phyloP scores from a whole-genome alignment of 2,888 invertebrate genomes.

The Eupeodes latifasciatus region DNA sequence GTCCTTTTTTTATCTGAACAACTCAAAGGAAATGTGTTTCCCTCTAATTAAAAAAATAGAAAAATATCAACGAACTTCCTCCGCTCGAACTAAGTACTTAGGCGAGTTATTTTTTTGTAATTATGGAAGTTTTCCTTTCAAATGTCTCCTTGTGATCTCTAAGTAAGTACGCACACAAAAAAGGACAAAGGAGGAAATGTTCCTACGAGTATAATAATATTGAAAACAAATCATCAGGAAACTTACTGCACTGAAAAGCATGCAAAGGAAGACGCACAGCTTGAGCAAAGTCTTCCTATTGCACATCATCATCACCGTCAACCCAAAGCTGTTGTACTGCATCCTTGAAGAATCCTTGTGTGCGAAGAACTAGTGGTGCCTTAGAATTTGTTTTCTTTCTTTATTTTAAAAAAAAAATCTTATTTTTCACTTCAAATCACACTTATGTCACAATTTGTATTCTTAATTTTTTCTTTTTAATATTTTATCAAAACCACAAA shows the following conservation, averaged over 20 bases:
- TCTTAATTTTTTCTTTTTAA: constrained; percentile 2
- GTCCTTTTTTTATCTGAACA: background rate
- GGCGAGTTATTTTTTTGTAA: constrained; percentile 5
- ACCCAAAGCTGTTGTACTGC: constrained; percentile 62
- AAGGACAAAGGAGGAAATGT: constrained; percentile 21
- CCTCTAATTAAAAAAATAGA: constrained; percentile 33
- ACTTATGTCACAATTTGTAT: constrained; percentile 16
- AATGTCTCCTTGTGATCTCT: constrained; percentile 2
- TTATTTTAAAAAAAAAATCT: background rate
- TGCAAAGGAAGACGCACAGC: constrained; percentile 64
- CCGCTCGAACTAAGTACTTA: background rate
- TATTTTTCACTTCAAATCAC: constrained; percentile 35
- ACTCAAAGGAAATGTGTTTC: background rate
- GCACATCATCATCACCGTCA: constrained; percentile 45
- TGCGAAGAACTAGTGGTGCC: background rate
- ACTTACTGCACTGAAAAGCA: constrained; percentile 70
- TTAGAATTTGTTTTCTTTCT: background rate
- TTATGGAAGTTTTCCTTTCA: constrained; percentile 4
- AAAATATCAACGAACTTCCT: background rate
- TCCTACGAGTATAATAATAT: background rate
- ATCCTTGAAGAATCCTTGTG: constrained; percentile 52
- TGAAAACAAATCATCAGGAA: background rate
- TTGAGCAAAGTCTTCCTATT: constrained; percentile 52
- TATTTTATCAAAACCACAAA: background rate
- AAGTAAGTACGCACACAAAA: background rate